Conservation (phyloP, 2,888 invertebrate species). For the Eugnorisma glareosa region DNA sequence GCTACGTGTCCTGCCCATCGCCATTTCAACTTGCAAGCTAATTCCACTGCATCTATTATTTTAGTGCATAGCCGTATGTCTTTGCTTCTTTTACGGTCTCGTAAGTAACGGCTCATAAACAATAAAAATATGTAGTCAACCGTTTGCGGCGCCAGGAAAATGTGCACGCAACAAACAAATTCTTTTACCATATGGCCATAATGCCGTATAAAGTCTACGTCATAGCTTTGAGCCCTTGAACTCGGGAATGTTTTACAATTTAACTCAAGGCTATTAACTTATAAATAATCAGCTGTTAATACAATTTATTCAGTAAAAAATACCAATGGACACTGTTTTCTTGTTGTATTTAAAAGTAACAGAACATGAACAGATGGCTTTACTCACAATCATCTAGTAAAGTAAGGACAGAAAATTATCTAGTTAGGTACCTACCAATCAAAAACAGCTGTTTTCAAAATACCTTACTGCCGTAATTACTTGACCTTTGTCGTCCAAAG, state of each 20-base stretch:
- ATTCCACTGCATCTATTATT: too few relatives aligned
- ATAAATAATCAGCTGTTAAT: not conserved
- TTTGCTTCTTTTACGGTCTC: too few relatives aligned
- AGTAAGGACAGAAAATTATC: constrained; percentile 24
- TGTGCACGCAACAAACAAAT: constrained; percentile 29
- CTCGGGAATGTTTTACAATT: not conserved
- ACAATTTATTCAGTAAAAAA: not conserved
- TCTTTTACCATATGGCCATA: constrained; percentile 36
- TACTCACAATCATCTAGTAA: constrained; percentile 1
- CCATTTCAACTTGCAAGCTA: too few relatives aligned
- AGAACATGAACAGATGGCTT: not conserved
- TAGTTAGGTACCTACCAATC: not conserved
- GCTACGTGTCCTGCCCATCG: too few relatives aligned
- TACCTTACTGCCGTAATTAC: not conserved
- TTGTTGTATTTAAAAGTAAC: not conserved
- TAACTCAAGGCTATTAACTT: constrained; percentile 16
- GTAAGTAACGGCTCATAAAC: too few relatives aligned
- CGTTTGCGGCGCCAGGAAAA: constrained; percentile 16
- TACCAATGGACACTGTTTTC: not conserved
- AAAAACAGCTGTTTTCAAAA: constrained; percentile 2
- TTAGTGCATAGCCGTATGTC: too few relatives aligned
- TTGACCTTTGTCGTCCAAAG: not conserved
- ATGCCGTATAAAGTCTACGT: constrained; percentile 1
- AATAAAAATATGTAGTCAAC: constrained; percentile 15
- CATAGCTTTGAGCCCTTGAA: constrained; percentile 23